Evolutionary conservation across 30 jellyfish, hydroid and myxozoan species (phyloP).

Genomic region (Calvadosia cruxmelitensis): DNA sequence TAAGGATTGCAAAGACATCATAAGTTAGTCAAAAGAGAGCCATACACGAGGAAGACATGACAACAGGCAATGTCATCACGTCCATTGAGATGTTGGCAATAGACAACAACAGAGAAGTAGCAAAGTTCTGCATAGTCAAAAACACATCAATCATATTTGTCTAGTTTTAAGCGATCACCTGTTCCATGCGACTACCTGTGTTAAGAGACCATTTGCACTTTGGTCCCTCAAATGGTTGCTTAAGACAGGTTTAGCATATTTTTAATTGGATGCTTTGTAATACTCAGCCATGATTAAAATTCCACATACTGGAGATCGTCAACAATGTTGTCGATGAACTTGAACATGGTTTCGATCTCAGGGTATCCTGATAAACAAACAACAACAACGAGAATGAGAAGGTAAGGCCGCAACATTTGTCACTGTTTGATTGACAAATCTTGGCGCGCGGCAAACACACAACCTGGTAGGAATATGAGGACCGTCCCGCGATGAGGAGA

Average conservation of each 20-base stretch:
- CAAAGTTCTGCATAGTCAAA: too few species aligned
- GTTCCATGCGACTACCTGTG: too few species aligned
- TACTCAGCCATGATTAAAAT: too few species aligned
- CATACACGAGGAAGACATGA: too few species aligned
- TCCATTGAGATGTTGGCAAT: too few species aligned
- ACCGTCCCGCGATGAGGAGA: constrained; percentile 72
- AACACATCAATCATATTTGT: too few species aligned
- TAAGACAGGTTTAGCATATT: too few species aligned
- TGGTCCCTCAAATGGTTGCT: too few species aligned
- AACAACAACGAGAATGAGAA: neutral
- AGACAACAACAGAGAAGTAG: too few species aligned
- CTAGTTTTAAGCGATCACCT: too few species aligned
- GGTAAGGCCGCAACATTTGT: neutral
- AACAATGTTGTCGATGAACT: neutral
- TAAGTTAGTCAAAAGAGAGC: too few species aligned
- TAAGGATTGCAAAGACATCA: neutral
- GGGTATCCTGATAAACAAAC: neutral
- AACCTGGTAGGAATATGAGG: constrained; percentile 91
- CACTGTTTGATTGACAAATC: neutral
- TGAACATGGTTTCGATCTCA: neutral
- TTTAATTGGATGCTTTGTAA: neutral
- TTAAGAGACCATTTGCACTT: too few species aligned
- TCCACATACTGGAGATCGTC: neutral
- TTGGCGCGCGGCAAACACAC: neutral
- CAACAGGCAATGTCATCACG: neutral